phyloP scores from a whole-genome alignment of 2,113 vertebrate genomes.

The Passer montanus region DNA sequence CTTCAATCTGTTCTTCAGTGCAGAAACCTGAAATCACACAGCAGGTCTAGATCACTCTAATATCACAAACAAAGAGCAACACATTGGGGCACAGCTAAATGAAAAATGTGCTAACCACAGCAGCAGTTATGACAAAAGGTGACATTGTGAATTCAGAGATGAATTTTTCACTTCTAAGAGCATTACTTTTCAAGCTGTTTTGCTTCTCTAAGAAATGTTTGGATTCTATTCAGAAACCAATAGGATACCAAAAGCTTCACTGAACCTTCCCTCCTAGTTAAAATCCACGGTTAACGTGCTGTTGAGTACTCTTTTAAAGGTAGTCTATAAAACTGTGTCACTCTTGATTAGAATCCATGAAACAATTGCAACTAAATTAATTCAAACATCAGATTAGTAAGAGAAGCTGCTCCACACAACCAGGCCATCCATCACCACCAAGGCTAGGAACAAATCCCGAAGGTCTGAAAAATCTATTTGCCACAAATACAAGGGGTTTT shows the following conservation, averaged over 20 bases:
- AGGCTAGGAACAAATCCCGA: neutral
- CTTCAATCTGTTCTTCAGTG: constrained; percentile 92
- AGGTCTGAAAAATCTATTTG: neutral
- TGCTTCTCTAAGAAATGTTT: neutral
- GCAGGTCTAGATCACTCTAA: neutral
- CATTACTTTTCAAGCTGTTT: constrained; percentile 23
- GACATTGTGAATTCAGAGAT: neutral
- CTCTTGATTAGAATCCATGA: neutral
- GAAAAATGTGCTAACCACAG: neutral
- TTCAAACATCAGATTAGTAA: neutral
- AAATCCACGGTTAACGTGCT: neutral
- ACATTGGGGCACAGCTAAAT: neutral
- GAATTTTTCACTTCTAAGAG: neutral
- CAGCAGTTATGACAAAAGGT: neutral
- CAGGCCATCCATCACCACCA: neutral
- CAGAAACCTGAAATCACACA: constrained; percentile 82
- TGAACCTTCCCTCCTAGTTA: neutral
- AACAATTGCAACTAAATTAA: neutral
- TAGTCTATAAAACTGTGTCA: neutral
- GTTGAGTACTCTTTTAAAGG: neutral
- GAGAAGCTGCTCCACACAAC: neutral
- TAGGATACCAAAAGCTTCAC: neutral
- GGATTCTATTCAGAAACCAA: constrained; percentile 1
- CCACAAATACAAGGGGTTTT: neutral
- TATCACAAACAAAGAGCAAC: neutral